Percentiles rank a stretch among this genome's conserved stretches.
Conservation (phyloP, 1,140 invertebrate genomes). For the Coelopa frigida region DNA sequence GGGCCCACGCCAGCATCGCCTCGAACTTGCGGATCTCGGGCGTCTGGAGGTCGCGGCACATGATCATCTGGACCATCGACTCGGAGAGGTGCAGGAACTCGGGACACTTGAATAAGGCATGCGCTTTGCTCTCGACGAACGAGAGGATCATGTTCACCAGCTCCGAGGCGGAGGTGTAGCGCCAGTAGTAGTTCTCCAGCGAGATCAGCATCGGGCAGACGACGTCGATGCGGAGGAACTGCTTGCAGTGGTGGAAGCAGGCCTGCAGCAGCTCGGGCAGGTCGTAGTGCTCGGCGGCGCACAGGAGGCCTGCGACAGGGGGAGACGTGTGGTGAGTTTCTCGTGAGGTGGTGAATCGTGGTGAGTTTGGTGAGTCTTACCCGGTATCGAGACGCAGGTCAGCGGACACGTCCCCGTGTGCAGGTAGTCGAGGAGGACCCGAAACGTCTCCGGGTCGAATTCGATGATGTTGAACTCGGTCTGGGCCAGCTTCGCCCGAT, state of each 20-base stretch:
- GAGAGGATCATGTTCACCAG: constrained; percentile 89
- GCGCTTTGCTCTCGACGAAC: constrained; percentile 79
- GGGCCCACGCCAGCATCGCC: constrained; percentile 85
- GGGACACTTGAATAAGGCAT: constrained; percentile 69
- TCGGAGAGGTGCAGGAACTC: constrained; percentile 85
- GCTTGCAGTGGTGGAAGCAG: constrained; percentile 92
- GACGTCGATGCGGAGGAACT: constrained; percentile 84
- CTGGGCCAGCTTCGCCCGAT: constrained; percentile 81
- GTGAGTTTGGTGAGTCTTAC: constrained; percentile 14
- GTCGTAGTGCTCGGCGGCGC: constrained; percentile 90
- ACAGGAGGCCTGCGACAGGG: constrained; percentile 61
- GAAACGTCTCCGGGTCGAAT: constrained; percentile 89
- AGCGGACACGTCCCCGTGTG: constrained; percentile 87
- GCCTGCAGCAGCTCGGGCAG: constrained; percentile 86
- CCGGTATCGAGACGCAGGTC: constrained; percentile 86
- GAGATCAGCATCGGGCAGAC: constrained; percentile 88
- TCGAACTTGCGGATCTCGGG: constrained; percentile 89
- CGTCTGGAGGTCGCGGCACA: constrained; percentile 78
- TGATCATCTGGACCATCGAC: constrained; percentile 92
- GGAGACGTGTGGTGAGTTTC: neutral
- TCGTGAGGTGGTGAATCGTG: neutral
- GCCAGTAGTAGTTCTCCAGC: constrained; percentile 91
- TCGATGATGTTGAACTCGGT: constrained; percentile 94
- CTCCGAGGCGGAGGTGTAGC: constrained; percentile 88
- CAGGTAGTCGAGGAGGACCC: constrained; percentile 81